Percentiles rank a stretch among this genome's conserved stretches.
Evolutionary conservation across 1,140 invertebrate genomes (phyloP).

Genomic region (Steinernema feltiae): DNA sequence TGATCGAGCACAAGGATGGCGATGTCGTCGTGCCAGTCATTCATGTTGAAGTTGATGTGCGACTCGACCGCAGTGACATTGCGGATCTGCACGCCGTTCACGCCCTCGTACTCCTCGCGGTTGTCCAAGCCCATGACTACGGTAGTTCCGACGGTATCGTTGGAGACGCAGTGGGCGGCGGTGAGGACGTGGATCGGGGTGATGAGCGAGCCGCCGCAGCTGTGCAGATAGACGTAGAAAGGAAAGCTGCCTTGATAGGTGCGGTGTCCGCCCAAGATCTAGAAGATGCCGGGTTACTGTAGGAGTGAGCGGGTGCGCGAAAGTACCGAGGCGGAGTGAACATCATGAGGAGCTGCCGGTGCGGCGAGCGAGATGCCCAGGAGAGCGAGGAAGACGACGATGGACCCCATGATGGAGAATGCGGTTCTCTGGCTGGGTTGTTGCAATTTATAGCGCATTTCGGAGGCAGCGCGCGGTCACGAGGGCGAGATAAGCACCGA

Average conservation of each 20-base stretch:
- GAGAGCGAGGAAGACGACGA: not conserved
- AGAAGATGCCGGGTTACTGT: no score
- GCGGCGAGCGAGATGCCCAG: not conserved
- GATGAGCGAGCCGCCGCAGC: not conserved
- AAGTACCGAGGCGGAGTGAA: not conserved
- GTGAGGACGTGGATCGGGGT: not conserved
- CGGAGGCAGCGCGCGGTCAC: not conserved
- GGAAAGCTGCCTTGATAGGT: not conserved
- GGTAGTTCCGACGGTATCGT: not conserved
- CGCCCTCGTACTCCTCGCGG: not conserved
- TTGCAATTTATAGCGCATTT: not conserved
- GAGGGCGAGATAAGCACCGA: constrained; percentile 16
- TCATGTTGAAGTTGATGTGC: not conserved
- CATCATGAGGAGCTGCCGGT: not conserved
- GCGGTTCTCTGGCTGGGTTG: not conserved
- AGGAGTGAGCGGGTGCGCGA: not conserved
- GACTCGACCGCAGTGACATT: not conserved
- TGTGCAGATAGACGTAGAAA: not conserved
- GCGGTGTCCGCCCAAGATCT: not conserved
- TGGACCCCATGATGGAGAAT: not conserved
- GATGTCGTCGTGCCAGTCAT: not conserved
- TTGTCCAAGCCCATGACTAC: not conserved
- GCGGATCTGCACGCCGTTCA: not conserved
- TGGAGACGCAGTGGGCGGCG: no score
- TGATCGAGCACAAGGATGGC: not conserved